phyloP scores from a whole-genome alignment of 2,888 invertebrate species.

The Cenopis cana region DNA sequence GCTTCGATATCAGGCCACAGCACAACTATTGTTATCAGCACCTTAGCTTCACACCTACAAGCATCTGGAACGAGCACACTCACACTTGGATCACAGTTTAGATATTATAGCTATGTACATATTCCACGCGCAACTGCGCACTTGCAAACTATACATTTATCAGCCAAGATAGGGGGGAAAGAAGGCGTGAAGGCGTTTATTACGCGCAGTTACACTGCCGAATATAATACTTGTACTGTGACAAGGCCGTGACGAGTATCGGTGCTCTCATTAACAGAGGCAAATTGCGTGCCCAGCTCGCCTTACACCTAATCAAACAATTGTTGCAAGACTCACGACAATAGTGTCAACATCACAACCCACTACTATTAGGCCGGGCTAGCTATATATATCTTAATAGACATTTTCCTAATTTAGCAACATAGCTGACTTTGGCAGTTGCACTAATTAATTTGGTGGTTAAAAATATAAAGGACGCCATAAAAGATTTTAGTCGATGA shows the following conservation, averaged over 20 bases:
- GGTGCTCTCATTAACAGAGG: constrained; percentile 77
- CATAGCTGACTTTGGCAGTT: background rate
- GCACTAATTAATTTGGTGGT: background rate
- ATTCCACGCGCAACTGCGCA: background rate
- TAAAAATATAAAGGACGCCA: background rate
- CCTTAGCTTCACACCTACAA: constrained; percentile 24
- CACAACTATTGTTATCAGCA: constrained; percentile 37
- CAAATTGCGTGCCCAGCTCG: constrained; percentile 75
- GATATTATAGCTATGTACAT: constrained; percentile 6
- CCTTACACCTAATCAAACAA: constrained; percentile 77
- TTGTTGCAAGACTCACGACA: constrained; percentile 63
- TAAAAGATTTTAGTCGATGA: background rate
- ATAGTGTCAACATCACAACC: constrained; percentile 51
- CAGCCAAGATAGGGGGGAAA: background rate
- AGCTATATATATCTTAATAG: background rate
- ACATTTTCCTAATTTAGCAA: background rate
- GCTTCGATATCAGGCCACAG: constrained; percentile 73
- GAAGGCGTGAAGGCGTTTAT: background rate
- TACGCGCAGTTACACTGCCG: background rate
- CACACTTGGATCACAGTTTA: constrained; percentile 3
- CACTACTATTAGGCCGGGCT: constrained; percentile 18
- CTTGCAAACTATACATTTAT: background rate
- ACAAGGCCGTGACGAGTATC: constrained; percentile 59
- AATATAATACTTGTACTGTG: constrained; percentile 24
- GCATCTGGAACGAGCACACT: constrained; percentile 21